Evolutionary conservation across 1,140 invertebrate species (phyloP).

Genomic region (Bombus sylvicola): DNA sequence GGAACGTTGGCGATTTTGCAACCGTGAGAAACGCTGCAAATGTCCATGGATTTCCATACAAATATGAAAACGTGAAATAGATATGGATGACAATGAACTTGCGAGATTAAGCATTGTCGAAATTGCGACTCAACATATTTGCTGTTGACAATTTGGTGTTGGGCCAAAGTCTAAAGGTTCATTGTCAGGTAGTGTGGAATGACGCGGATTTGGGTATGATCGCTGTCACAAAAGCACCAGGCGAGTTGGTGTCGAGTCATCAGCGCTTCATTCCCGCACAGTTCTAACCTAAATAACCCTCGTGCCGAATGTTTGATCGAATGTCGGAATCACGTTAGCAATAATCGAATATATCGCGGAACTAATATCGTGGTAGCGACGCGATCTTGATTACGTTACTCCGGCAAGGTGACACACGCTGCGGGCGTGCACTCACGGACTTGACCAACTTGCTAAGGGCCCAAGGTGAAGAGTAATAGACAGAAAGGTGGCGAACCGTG

Average conservation of each 20-base stretch:
- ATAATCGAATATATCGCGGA: conserved; percentile 16
- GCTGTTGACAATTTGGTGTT: no score
- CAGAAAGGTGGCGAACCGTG: conserved; percentile 46
- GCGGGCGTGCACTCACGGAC: conserved; percentile 56
- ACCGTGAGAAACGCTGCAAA: conserved; percentile 13
- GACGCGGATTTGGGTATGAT: no score
- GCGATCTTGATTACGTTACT: conserved; percentile 39
- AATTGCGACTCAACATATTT: background rate
- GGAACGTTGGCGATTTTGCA: background rate
- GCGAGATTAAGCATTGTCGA: background rate
- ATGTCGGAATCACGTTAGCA: background rate
- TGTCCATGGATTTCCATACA: conserved; percentile 6
- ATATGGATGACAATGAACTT: background rate
- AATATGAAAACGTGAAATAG: background rate
- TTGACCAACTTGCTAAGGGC: conserved; percentile 61
- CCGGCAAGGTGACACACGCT: conserved; percentile 30
- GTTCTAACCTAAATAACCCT: background rate
- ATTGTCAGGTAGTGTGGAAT: no score
- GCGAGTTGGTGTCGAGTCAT: no score
- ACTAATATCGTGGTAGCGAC: conserved; percentile 18
- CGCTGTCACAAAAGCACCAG: no score
- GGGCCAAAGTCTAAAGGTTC: no score
- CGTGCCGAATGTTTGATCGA: background rate
- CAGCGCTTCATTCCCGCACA: background rate
- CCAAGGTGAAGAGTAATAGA: conserved; percentile 67